A percentile compares a stretch with the other conserved stretches of the same genome.
phyloP scores from a whole-genome alignment of 2,888 invertebrate genomes.

The Ischnus inquisitorius region DNA sequence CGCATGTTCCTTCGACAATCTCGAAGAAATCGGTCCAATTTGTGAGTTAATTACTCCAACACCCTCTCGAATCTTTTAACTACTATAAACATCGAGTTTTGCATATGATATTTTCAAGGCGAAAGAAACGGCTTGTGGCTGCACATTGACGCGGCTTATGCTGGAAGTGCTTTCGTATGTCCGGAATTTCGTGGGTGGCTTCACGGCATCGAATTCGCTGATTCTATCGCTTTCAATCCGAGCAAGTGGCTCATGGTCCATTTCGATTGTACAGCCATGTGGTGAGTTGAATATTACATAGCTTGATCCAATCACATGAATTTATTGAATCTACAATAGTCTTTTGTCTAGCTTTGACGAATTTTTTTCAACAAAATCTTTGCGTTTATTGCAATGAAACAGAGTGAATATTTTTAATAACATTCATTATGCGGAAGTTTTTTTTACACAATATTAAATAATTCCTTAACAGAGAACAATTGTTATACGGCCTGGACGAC shows the following conservation, averaged over 20 bases:
- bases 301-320: not conserved
- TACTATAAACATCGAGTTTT: not conserved
- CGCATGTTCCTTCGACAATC: conserved; percentile 97
- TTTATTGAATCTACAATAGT: too few species aligned
- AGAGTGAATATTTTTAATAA: too few species aligned
- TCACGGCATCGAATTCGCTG: conserved; percentile 95
- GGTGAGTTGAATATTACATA: conserved; percentile 87
- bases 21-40: conserved; percentile 88
- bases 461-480: too few species aligned
- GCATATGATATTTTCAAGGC: conserved; percentile 84
- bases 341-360: too few species aligned
- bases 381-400: too few species aligned
- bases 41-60: conserved; percentile 86
- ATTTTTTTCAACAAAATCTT: too few species aligned
- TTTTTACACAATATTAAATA: too few species aligned
- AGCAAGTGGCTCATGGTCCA: conserved; percentile 99
- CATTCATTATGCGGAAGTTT: too few species aligned
- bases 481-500: too few species aligned
- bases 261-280: conserved; percentile 99
- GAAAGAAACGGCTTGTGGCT: conserved; percentile 95
- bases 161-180: conserved; percentile 98
- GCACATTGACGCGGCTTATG: conserved; percentile 99
- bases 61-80: too few species aligned
- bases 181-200: conserved; percentile 97
- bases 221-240: conserved; percentile 99